Evolutionary conservation across 2,113 vertebrate species (phyloP).

Genomic region (Engraulis encrasicolus): DNA sequence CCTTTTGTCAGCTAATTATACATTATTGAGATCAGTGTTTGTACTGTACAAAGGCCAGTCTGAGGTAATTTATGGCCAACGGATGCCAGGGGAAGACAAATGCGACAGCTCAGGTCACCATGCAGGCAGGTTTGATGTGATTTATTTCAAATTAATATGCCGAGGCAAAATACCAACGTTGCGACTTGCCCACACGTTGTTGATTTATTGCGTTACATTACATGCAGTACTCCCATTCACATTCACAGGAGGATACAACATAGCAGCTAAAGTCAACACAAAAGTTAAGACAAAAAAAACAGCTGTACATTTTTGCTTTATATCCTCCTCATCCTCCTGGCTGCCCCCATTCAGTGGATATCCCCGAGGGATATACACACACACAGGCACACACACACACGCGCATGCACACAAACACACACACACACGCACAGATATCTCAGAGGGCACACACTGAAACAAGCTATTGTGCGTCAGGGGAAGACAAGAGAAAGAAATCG

Average conservation of each 20-base stretch:
- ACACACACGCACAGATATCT: too few relatives aligned
- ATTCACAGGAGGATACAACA: too few relatives aligned
- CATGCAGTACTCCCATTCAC: too few relatives aligned
- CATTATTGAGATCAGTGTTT: background rate
- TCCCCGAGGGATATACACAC: too few relatives aligned
- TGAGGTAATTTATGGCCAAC: background rate
- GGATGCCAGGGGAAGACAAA: background rate
- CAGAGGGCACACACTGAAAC: too few relatives aligned
- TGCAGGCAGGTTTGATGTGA: background rate
- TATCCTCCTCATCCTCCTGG: too few relatives aligned
- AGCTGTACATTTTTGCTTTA: background rate
- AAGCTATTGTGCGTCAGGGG: slow-evolving; percentile 30
- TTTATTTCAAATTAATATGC: slow-evolving; percentile 22
- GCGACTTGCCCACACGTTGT: background rate
- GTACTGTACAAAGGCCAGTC: background rate
- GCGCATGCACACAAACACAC: too few relatives aligned
- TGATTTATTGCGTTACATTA: background rate
- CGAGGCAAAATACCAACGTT: slow-evolving; percentile 12
- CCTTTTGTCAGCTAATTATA: slow-evolving; percentile 1
- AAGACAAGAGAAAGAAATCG: too few relatives aligned
- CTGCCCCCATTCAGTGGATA: slow-evolving; percentile 34
- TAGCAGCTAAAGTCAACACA: background rate
- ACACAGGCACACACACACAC: too few relatives aligned
- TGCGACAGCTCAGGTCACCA: background rate
- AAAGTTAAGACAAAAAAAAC: background rate